These are phyloP conservation scores for Xyliphius kryptos DNA, from an alignment of 2,113 vertebrate species.

Conservation along the genomic window DNA sequence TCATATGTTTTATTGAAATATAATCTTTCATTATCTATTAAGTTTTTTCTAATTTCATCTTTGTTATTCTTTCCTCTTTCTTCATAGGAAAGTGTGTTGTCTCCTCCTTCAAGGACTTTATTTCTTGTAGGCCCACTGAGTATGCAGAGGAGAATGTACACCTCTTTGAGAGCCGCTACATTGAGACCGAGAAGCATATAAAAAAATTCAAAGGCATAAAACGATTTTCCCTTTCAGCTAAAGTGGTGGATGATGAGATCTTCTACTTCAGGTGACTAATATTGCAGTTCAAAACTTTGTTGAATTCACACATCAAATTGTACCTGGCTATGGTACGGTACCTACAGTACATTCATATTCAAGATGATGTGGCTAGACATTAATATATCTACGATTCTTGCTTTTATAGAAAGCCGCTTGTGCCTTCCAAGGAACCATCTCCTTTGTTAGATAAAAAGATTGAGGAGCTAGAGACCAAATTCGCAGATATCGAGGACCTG, in stretches of 20 bases:
- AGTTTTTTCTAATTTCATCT: no score
- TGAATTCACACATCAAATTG: not conserved
- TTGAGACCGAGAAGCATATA: constrained; percentile 91
- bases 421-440: constrained; percentile 93
- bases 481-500: constrained; percentile 81
- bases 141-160: constrained; percentile 83
- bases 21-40: no score
- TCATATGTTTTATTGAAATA: no score
- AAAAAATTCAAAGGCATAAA: constrained; percentile 97
- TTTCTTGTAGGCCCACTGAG: constrained; percentile 94
- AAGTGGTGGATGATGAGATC: constrained; percentile 96
- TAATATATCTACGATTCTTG: no score
- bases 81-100: constrained; percentile 87
- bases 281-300: no score
- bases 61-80: not conserved
- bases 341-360: no score
- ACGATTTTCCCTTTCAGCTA: constrained; percentile 92
- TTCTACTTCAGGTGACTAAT: constrained; percentile 99
- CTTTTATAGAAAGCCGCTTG: constrained; percentile 77
- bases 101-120: constrained; percentile 93
- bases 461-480: constrained; percentile 89
- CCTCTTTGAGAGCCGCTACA: constrained; percentile 95
- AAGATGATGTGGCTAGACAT: no score
- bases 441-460: constrained; percentile 94
- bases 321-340: no score